Evolutionary conservation across 92 coral and sea anemone species (phyloP), one percentile per base, ranked within the genome.

Genomic region (Palythoa heliodiscus): DNA sequence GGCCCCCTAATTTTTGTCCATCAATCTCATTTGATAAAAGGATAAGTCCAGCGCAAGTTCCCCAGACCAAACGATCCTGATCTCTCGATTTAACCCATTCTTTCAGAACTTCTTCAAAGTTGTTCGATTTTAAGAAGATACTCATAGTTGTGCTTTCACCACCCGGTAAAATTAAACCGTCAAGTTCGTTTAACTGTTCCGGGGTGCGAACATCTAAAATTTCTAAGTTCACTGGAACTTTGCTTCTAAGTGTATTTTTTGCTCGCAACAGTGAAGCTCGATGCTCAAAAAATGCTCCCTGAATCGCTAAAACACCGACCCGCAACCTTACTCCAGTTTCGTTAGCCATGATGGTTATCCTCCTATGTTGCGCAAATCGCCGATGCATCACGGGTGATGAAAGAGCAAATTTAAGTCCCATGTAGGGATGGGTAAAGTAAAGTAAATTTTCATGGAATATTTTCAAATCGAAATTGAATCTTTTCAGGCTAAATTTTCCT

Each of bases 41-140:
- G 74, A 96, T 94, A 71, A 96, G 76, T 29, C 99, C 99, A 23
- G 99, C 99, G 55, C 99, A 96, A 0, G 99, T 96, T 47, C 99
- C 99, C 94, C 98, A 94, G 7, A 93, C 87, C 19, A 96, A 87
- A 61, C 78, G 91, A 11, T 88, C 72, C 52, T 87, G 91, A 50
- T 85, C 83, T 63, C 88, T 89, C 16, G 93, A 82, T 64, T 90
- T 88, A 13, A 94, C 82, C 95, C 95, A 92, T 11, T 95, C 86
- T 85, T 86, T 87, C 43, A 96, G 82, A 35, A 82, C 91, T 25
- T 88, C 75, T 54, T 91, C 91, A 67, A 94, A 87, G 47, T 91
- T 92, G 74, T 90, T 91, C 11, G 95, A 90, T 68, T 89, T 89
- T 4, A 96, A 78, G 58, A 94, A 89, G 76, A 88, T 74, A 15